A percentile compares a stretch with the other conserved stretches of the same genome.
Conservation (phyloP, 2,888 invertebrate genomes). For the Agrochola litura region DNA sequence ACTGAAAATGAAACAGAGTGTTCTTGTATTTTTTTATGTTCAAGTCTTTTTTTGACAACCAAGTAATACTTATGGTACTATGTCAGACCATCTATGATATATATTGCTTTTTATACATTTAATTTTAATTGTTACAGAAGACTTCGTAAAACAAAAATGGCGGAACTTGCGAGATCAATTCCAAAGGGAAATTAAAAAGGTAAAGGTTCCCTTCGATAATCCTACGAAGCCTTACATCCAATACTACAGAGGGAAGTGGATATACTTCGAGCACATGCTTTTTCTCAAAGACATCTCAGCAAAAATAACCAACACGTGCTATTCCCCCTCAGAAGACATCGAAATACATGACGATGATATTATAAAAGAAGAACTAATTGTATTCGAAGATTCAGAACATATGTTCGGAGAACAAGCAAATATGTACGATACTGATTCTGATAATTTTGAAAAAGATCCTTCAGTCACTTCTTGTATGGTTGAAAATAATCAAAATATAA, state of each 20-base stretch:
- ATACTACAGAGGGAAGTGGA: conserved; percentile 69
- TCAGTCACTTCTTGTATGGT: not conserved
- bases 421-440: conserved; percentile 15
- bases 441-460: conserved; percentile 31
- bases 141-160: conserved; percentile 68
- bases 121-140: conserved; percentile 58
- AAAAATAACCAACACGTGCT: conserved; percentile 12
- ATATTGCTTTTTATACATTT: not conserved
- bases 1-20: not conserved
- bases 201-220: conserved; percentile 44
- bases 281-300: conserved; percentile 59
- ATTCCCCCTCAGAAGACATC: conserved; percentile 30
- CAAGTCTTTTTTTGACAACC: too few relatives aligned
- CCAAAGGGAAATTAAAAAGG: conserved; percentile 60
- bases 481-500: not conserved
- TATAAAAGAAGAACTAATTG: conserved; percentile 52
- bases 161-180: conserved; percentile 69
- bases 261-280: conserved; percentile 62
- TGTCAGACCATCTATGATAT: not conserved
- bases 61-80: not conserved
- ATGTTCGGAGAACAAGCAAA: conserved; percentile 17
- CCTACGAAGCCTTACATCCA: conserved; percentile 52
- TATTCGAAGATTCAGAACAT: conserved; percentile 43
- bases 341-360: conserved; percentile 35
- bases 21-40: not conserved